Evolutionary conservation across 1,140 invertebrate genomes (phyloP).

Genomic region (Brachionus calyciflorus): DNA sequence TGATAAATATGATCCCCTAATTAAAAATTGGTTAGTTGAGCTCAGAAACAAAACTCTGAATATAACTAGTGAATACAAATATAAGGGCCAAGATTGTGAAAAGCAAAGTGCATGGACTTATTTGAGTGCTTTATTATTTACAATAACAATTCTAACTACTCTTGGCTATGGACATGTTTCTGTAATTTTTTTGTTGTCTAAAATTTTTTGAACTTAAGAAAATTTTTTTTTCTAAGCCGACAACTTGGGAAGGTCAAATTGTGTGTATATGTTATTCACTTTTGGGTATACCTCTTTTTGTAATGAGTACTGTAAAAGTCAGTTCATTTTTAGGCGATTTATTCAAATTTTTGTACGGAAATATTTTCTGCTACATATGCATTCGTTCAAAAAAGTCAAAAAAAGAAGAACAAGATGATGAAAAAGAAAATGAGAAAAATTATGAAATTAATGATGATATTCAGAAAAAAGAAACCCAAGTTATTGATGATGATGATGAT

Average conservation of each 20-base stretch:
- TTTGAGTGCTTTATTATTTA: slow-evolving; percentile 34
- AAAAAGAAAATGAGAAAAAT: not conserved
- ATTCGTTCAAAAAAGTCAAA: not conserved
- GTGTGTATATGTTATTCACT: slow-evolving; percentile 38
- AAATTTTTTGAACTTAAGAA: not conserved
- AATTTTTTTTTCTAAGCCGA: slow-evolving; percentile 34
- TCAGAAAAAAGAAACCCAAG: not conserved
- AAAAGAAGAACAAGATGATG: not conserved
- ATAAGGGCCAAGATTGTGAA: slow-evolving; percentile 45
- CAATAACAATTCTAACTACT: slow-evolving; percentile 32
- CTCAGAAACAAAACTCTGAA: not conserved
- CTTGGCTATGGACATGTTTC: slow-evolving; percentile 42
- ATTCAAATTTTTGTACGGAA: slow-evolving; percentile 24
- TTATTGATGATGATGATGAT: slow-evolving; percentile 30
- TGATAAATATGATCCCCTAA: not conserved
- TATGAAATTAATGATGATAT: not conserved
- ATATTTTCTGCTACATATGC: slow-evolving; percentile 21
- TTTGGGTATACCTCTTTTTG: slow-evolving; percentile 39
- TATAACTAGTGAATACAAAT: not conserved
- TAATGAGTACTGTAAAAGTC: slow-evolving; percentile 23
- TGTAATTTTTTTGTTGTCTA: not conserved
- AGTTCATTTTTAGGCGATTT: slow-evolving; percentile 22
- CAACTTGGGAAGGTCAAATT: slow-evolving; percentile 43
- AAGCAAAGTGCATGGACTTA: slow-evolving; percentile 25
- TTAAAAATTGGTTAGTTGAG: not conserved